phyloP scores from a whole-genome alignment of 2,888 invertebrate genomes.

The Monopis laevigella region DNA sequence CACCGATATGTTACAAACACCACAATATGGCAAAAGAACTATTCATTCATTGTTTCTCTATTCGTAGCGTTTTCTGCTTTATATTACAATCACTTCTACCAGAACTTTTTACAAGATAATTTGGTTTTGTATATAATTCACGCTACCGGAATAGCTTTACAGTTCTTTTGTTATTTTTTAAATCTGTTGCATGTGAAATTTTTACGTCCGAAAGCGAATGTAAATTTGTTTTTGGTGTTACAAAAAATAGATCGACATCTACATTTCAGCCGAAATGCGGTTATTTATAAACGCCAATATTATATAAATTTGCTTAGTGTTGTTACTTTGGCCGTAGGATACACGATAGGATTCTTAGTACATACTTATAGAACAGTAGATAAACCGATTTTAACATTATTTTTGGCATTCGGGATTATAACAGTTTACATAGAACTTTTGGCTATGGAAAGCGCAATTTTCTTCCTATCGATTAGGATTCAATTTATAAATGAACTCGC shows the following conservation, averaged over 20 bases:
- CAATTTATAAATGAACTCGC: constrained; percentile 5
- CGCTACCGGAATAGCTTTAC: constrained; percentile 17
- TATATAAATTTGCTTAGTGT: constrained; percentile 19
- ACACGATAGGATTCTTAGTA: constrained; percentile 19
- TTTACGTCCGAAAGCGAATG: constrained; percentile 18
- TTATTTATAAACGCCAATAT: constrained; percentile 20
- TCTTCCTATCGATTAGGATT: constrained; percentile 7
- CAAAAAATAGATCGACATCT: constrained; percentile 25
- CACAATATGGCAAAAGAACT: constrained; percentile 22
- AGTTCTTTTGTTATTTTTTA: constrained; percentile 21
- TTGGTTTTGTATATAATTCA: constrained; percentile 14
- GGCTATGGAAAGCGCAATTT: constrained; percentile 16
- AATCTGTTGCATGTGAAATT: constrained; percentile 23
- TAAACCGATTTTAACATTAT: constrained; percentile 19
- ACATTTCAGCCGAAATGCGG: constrained; percentile 1
- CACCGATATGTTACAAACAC: constrained; percentile 19
- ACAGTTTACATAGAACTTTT: constrained; percentile 24
- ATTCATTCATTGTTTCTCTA: constrained; percentile 23
- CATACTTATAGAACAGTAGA: constrained; percentile 19
- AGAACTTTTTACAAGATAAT: constrained; percentile 14
- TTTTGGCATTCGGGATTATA: constrained; percentile 19
- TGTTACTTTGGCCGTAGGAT: constrained; percentile 16
- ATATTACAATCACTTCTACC: constrained; percentile 21
- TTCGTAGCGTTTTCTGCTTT: constrained; percentile 20
- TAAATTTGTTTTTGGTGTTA: constrained; percentile 21